phyloP scores from a whole-genome alignment of 2,797 vertebrate genomes.

The Falco naumanni region DNA sequence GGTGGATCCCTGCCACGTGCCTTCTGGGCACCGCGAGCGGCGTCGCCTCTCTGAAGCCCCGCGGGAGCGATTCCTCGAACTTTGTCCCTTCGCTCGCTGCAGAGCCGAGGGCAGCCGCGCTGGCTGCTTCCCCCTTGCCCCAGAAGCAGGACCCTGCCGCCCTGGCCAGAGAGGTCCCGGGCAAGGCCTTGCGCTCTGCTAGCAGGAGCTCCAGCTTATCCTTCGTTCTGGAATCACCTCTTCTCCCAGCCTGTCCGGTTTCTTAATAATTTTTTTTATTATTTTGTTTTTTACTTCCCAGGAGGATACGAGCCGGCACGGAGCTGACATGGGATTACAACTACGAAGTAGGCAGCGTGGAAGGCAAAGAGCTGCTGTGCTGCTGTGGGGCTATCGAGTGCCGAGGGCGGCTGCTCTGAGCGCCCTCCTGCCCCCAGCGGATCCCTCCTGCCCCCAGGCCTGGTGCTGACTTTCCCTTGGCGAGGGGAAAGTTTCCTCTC shows the following conservation, averaged over 20 bases:
- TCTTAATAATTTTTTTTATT: too few relatives aligned
- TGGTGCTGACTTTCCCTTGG: background rate
- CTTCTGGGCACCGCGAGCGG: accelerated
- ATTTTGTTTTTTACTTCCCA: conserved; percentile 18
- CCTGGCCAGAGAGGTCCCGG: accelerated
- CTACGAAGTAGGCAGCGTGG: conserved; percentile 98
- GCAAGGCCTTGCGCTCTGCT: accelerated
- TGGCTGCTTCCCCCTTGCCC: background rate
- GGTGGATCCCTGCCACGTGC: background rate
- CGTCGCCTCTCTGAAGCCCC: background rate
- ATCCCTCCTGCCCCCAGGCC: accelerated
- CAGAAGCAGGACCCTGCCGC: accelerated
- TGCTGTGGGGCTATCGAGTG: conserved; percentile 97
- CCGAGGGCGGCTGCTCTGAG: conserved; percentile 90
- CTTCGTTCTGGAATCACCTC: accelerated
- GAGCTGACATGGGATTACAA: conserved; percentile 99
- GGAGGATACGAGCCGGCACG: conserved; percentile 92
- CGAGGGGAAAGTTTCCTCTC: background rate
- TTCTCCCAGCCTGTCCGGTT: background rate
- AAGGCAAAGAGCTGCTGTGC: conserved; percentile 97
- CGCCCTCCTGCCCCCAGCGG: accelerated
- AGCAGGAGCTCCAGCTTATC: accelerated
- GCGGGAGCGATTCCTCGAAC: background rate
- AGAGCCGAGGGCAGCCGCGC: background rate
- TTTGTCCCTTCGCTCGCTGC: background rate